A percentile compares a stretch with the other conserved stretches of the same genome.
These are phyloP conservation scores for Toxostoma redivivum DNA, from an alignment of 2,113 vertebrate genomes.

Conservation along the genomic window DNA sequence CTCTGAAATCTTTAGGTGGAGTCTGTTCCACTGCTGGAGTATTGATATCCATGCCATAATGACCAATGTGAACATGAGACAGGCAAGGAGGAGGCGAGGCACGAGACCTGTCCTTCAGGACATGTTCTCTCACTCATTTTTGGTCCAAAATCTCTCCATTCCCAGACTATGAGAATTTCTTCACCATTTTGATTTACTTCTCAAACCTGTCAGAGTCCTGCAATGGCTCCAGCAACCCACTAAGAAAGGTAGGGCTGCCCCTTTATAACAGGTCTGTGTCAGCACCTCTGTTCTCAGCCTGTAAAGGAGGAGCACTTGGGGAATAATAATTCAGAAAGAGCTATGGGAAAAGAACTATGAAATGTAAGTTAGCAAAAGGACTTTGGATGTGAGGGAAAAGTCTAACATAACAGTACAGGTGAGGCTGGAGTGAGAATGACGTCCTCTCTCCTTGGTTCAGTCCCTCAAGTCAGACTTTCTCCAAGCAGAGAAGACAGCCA, in stretches of 20 bases:
- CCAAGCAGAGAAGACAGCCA: background rate
- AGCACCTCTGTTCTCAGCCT: conserved; percentile 49
- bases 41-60: background rate
- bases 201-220: conserved; percentile 22
- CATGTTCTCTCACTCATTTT: conserved; percentile 19
- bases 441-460: background rate
- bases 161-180: conserved; percentile 47
- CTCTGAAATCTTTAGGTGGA: background rate
- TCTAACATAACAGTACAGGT: background rate
- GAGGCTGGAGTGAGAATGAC: conserved; percentile 42
- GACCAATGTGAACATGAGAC: background rate
- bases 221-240: background rate
- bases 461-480: background rate
- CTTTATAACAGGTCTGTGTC: conserved; percentile 42
- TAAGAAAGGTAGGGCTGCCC: background rate
- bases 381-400: background rate
- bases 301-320: conserved; percentile 40
- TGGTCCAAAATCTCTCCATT: conserved; percentile 10
- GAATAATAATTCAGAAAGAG: conserved; percentile 42
- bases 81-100: background rate
- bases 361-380: conserved; percentile 24
- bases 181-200: conserved; percentile 35
- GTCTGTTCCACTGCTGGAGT: background rate
- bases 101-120: conserved; percentile 16
- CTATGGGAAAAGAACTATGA: conserved; percentile 45